These are phyloP conservation scores for Castor canadensis DNA, from an alignment of 2,113 vertebrate species.

Conservation along the genomic window DNA sequence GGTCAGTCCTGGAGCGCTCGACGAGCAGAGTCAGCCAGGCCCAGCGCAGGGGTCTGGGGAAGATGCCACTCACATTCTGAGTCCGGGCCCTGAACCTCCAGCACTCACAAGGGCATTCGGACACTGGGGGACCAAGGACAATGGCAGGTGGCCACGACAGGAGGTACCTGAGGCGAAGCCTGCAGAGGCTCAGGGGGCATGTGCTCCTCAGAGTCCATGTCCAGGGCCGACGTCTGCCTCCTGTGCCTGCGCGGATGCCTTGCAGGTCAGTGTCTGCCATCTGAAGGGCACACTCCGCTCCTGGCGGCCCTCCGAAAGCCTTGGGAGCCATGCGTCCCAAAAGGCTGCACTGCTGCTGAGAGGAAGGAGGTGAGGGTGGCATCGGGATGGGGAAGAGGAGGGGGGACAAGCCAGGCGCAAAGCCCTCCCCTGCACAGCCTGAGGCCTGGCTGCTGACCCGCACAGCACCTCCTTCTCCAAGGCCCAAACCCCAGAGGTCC, in stretches of 20 bases:
- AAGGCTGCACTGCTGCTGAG: background rate
- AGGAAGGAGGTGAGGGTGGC: background rate
- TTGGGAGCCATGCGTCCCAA: slow-evolving; percentile 28
- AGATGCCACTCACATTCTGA: background rate
- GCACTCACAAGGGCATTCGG: background rate
- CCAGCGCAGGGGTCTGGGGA: background rate
- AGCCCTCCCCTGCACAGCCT: background rate
- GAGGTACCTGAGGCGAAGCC: background rate
- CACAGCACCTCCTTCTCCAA: background rate
- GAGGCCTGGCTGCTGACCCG: background rate
- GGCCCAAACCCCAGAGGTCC: background rate
- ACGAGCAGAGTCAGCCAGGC: no score
- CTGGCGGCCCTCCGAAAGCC: background rate
- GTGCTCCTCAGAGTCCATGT: background rate
- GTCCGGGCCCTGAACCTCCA: background rate
- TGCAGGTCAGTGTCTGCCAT: slow-evolving; percentile 3
- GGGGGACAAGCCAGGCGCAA: background rate
- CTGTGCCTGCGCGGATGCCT: slow-evolving; percentile 51
- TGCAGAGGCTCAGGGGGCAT: background rate
- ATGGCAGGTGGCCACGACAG: background rate
- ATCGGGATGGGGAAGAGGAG: background rate
- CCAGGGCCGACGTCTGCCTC: slow-evolving; percentile 46
- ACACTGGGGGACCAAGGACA: background rate
- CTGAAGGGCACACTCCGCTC: slow-evolving; percentile 55
- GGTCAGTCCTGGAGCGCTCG: background rate